Evolutionary conservation across 1,140 invertebrate species (phyloP).

Genomic region (Pseudomyrmex pallidus): DNA sequence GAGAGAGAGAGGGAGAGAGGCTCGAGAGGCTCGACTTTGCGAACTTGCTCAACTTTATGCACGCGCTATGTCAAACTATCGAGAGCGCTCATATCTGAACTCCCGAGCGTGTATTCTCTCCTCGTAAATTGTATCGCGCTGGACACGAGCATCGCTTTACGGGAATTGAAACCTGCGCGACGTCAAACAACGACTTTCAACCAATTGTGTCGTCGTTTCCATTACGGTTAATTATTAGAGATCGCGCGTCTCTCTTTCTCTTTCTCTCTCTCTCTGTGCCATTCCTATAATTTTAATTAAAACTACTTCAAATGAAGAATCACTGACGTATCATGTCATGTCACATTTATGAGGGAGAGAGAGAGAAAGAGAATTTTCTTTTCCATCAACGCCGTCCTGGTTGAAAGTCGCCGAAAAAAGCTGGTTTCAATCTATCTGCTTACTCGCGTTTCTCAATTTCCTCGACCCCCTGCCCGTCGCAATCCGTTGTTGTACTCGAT

Average conservation of each 20-base stretch:
- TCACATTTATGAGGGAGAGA: too few relatives aligned
- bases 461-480: slow-evolving; percentile 15
- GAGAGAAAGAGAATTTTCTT: too few relatives aligned
- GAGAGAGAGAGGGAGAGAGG: not conserved
- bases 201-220: not conserved
- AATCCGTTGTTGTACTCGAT: not conserved
- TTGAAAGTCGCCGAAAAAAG: not conserved
- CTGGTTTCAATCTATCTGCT: slow-evolving; percentile 15
- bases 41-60: slow-evolving; percentile 45
- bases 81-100: slow-evolving; percentile 16
- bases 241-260: too few relatives aligned
- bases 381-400: too few relatives aligned
- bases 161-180: slow-evolving; percentile 9
- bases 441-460: not conserved
- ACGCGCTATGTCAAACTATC: slow-evolving; percentile 31
- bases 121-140: not conserved
- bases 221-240: not conserved
- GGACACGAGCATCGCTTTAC: slow-evolving; percentile 19
- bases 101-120: slow-evolving; percentile 4
- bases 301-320: not conserved
- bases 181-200: not conserved
- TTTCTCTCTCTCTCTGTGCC: not conserved
- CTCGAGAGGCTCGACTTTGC: slow-evolving; percentile 18
- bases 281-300: not conserved
- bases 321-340: not conserved